Evolutionary conservation across 2,113 vertebrate genomes (phyloP).

Genomic region (Poecile atricapillus): DNA sequence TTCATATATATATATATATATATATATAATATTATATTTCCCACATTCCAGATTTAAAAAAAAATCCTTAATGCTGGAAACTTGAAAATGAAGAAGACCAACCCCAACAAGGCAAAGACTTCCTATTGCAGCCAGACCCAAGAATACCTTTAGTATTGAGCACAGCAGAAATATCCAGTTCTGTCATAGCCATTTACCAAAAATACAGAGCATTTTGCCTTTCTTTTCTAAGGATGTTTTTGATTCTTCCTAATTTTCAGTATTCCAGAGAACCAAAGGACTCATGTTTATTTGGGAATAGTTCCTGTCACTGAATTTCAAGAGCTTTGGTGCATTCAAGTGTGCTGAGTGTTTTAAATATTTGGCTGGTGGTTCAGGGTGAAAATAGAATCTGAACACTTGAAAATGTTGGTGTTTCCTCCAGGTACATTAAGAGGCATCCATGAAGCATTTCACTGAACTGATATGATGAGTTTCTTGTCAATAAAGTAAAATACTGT

Average conservation of each 20-base stretch:
- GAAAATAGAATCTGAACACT: not conserved
- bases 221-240: not conserved
- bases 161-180: not conserved
- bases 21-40: not conserved
- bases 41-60: not conserved
- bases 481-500: not conserved
- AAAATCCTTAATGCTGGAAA: not conserved
- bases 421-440: not conserved
- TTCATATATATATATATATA: no score
- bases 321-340: not conserved
- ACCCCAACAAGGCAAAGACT: not conserved
- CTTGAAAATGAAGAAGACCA: not conserved
- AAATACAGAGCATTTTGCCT: not conserved
- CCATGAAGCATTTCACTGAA: not conserved
- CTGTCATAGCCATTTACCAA: not conserved
- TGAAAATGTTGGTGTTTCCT: not conserved
- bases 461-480: not conserved
- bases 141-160: not conserved
- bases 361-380: not conserved
- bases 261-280: not conserved
- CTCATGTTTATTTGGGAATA: not conserved
- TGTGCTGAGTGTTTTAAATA: not conserved
- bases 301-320: not conserved
- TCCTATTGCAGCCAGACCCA: not conserved
- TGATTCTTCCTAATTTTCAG: not conserved